Evolutionary conservation across 2,888 invertebrate genomes (phyloP), one percentile per base, ranked within the genome.

Genomic region (Phyto melanocephala): DNA sequence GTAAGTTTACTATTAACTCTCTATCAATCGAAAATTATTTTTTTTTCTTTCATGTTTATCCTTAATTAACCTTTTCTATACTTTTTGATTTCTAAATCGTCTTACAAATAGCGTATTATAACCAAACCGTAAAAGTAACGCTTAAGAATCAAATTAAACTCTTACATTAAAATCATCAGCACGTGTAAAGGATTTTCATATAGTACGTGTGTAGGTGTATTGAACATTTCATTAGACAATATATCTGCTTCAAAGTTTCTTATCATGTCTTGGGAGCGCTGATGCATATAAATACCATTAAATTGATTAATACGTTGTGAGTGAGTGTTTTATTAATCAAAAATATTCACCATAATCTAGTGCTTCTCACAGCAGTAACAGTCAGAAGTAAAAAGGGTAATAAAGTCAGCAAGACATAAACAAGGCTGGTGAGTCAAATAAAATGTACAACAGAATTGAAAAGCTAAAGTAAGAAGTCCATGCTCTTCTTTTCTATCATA

Each of bases 291-390:
- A 52, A 60, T n/a, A 33, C 68, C 50, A 68, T 68, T 24, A 77
- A 68, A 42, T 33, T 77, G 58, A 68, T 77, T 77, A 68, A 77
- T 77, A 62, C 35, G 22, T 68, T 60, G 28, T 62, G 33, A 68
- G 68, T 58, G 42, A 67, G 40, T 24, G 65, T 65, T 75, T 65
- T 47, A 65, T 65, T 75, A 75, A 75, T 65, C 74, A 56, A 56
- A 74, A 74, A 74, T 56, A 50, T 74, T 74, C 42, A 22, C 3
- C 42, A 54, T 74, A 45, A 74, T 45, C 63, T 35, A 35, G 24
- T 6, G 13, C 3, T 6, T n/a, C n/a, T n/a, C 22, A 13, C 24
- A 20, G 50, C 40, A 62, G 40, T 37, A 17, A 8, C 56, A 50
- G 8, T 28, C 33, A 17, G 35, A 15, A 4, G 33, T 20, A 33